Base-by-base conservation (phyloP, 2,113 vertebrate genomes). In the Syngnathus floridae region DNA sequence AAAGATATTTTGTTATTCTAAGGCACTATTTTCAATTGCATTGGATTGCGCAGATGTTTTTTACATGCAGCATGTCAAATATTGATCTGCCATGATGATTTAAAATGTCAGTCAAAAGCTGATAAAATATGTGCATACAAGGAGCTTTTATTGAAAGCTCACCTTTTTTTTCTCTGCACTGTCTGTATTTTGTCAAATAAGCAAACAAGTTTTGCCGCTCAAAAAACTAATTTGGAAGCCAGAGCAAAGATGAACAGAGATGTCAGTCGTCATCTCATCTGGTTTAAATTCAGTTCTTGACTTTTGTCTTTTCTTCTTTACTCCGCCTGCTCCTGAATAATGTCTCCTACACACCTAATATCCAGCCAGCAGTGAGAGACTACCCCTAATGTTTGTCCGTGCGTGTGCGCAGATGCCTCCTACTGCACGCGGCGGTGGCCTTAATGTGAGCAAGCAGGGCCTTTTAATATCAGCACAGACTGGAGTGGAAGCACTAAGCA, bases 401-500 rank as follows among this genome's bases (percentile, higher is more conserved):
- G 73, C 35, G 64, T 64, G 84, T 70, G 73, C 13, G 62, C 4
- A 37, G 63, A 61, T 75, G 83, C 43, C 63, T 56, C 74, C 64
- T 21, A 14, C 56, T n/a, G 80, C n/a, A 77, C 69, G 17, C 5
- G 70, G 78, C 64, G 72, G 67, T 43, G 70, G 73, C 79, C 82
- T 85, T 89, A 90, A 90, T 90, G 84, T 84, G 84, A 88, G 88
- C 84, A 83, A 88, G 88, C 84, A 85, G 83, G 87, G 86, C 83
- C 87, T 86, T 91, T 91, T 91, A 91, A 91, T 90, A 91, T 88
- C 85, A 86, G 86, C 76, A 67, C 75, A 73, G 65, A 83, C 82
- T 82, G 77, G 70, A 64, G 82, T 38, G 79, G 84, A 83, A 87
- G 82, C 78, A 82, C 80, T 87, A 85, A 88, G 86, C 77, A 83